Percentiles rank a stretch among this genome's conserved stretches.
These are phyloP conservation scores for Callospermophilus lateralis DNA, from an alignment of 2,113 vertebrate species.

Conservation along the genomic window DNA sequence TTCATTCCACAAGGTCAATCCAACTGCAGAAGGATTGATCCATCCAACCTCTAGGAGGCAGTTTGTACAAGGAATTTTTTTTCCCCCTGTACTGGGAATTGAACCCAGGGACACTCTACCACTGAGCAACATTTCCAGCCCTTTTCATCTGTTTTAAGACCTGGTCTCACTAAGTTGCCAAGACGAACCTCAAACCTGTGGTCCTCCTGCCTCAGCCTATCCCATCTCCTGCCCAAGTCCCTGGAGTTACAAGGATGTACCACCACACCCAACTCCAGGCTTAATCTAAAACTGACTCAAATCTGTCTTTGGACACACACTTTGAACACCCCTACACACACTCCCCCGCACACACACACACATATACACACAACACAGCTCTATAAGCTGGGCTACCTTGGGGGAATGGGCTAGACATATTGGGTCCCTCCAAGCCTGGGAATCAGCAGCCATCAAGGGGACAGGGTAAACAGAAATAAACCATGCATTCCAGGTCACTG, in stretches of 20 bases:
- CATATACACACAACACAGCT: background rate
- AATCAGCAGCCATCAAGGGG: background rate
- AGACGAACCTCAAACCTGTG: no score
- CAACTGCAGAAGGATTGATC: background rate
- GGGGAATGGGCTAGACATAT: background rate
- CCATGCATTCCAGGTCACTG: background rate
- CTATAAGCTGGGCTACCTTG: background rate
- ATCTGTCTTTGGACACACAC: background rate
- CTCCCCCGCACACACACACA: no score
- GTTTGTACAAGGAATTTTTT: background rate
- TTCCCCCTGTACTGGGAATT: no score
- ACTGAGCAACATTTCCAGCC: no score
- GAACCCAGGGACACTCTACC: no score
- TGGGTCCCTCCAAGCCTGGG: background rate
- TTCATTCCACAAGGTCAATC: background rate
- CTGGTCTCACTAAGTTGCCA: no score
- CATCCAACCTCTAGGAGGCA: background rate
- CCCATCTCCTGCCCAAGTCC: no score
- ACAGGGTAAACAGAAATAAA: background rate
- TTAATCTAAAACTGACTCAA: background rate
- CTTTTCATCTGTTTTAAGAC: no score
- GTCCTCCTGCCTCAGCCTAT: no score
- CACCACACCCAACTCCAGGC: background rate
- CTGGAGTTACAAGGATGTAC: no score
- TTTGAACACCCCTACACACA: no score